Base-by-base conservation (phyloP, 2,797 vertebrate species). In the Pelochelys cantorii region DNA sequence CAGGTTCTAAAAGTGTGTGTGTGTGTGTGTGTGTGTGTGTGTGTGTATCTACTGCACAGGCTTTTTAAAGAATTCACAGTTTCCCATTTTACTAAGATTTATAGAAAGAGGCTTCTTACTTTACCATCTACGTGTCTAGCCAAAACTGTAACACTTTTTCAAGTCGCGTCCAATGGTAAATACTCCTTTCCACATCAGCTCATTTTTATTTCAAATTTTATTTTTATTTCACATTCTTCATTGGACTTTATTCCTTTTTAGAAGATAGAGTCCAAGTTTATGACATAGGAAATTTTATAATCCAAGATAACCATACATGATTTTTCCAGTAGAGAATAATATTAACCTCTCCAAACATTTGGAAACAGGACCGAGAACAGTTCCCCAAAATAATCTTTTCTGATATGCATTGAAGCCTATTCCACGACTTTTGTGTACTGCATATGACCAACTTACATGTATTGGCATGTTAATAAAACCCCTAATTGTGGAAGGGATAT, bases 161-260 rank as follows among this genome's bases (percentile, higher is more conserved):
- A 95, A 93, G 42, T 34, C 48, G 23, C 92, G 83, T 92, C 62
- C 7, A 60, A 84, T 81, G 80, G 15, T 59, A 85, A 96, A 93
- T 81, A 77, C 2, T 71, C 93, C 18, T 87, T 95, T 81, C n/a
- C 23, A 78, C 68, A 18, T 93, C 56, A 93, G 37, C 31, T 31
- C 11, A 86, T 85, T 94, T 87, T 94, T 93, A 91, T 89, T 95
- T 94, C 56, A 87, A 91, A 31, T 53, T 48, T 87, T 89, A 42
- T 31, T 94, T 87, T 94, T 93, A 91, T 89, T 95, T 94, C 56
- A 87, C 92, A 31, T 53, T 48, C 6, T 78, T 56, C 27, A 23
- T 84, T 92, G 86, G 90, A 81, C 14, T 80, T 84, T 60, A 2
- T n/a, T 83, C n/a, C 84, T 95, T 79, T 20, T 86, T 68, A 81